Evolutionary conservation across 2,797 vertebrate genomes (phyloP).

Genomic region (Xerus rutilus): DNA sequence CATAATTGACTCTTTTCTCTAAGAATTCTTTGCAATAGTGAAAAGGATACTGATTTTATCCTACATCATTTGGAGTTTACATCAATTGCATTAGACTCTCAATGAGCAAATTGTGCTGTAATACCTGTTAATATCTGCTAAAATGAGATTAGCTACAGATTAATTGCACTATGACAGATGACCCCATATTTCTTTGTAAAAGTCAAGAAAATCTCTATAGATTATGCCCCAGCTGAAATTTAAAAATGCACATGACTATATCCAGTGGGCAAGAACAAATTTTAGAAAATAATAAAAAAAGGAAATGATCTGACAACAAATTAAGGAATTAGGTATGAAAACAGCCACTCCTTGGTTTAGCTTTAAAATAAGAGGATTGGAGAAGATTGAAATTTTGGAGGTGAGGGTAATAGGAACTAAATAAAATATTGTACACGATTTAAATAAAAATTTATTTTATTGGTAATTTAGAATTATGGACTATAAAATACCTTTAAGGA

Average conservation of each 20-base stretch:
- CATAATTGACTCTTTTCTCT: background rate
- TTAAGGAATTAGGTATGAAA: background rate
- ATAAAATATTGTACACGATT: background rate
- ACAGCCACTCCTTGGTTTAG: background rate
- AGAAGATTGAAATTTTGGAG: background rate
- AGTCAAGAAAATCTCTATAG: background rate
- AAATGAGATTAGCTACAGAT: background rate
- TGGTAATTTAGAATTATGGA: background rate
- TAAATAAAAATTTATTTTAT: background rate
- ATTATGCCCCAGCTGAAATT: background rate
- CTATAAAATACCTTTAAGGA: background rate
- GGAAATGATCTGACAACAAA: background rate
- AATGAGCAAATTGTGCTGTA: background rate
- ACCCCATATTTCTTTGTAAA: background rate
- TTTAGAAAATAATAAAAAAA: background rate
- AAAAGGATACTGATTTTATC: background rate
- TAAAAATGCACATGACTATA: background rate
- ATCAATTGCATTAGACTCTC: background rate
- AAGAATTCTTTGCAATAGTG: background rate
- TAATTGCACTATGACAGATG: background rate
- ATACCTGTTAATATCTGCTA: background rate
- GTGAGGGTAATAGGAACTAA: background rate
- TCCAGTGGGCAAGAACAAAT: background rate
- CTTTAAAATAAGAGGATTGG: background rate
- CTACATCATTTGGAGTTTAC: background rate